These are phyloP conservation scores for Drosophila silvestris DNA, from an alignment of 2,888 invertebrate genomes.

Conservation along the genomic window DNA sequence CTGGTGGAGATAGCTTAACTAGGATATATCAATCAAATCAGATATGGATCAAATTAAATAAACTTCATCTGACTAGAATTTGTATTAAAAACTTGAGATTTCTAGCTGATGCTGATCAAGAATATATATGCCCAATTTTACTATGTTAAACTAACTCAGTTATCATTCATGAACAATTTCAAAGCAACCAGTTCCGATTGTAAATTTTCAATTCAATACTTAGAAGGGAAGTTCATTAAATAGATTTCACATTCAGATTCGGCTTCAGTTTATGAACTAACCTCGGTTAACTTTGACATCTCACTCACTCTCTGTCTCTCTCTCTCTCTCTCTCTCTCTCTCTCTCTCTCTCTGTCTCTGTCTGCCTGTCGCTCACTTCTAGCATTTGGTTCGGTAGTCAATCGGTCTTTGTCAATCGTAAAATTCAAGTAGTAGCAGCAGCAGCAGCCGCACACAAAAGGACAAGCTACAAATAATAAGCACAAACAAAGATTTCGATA, in stretches of 20 bases:
- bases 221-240: neutral
- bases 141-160: neutral
- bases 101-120: neutral
- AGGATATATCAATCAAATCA: neutral
- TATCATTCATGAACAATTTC: neutral
- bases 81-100: neutral
- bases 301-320: neutral
- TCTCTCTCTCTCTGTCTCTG: too few relatives aligned
- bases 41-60: neutral
- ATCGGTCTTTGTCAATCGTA: constrained; percentile 74
- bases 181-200: neutral
- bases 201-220: neutral
- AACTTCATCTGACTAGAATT: neutral
- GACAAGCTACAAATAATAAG: constrained; percentile 71
- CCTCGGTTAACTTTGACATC: constrained; percentile 10
- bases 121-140: neutral
- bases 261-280: constrained; percentile 13
- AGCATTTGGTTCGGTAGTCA: constrained; percentile 34
- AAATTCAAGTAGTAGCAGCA: constrained; percentile 43
- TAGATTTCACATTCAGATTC: neutral
- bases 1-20: neutral
- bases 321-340: neutral
- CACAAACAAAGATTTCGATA: constrained; percentile 79
- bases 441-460: constrained; percentile 28
- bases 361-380: constrained; percentile 2